Conservation (phyloP, 2,888 invertebrate species). For the Coleophora deauratella region DNA sequence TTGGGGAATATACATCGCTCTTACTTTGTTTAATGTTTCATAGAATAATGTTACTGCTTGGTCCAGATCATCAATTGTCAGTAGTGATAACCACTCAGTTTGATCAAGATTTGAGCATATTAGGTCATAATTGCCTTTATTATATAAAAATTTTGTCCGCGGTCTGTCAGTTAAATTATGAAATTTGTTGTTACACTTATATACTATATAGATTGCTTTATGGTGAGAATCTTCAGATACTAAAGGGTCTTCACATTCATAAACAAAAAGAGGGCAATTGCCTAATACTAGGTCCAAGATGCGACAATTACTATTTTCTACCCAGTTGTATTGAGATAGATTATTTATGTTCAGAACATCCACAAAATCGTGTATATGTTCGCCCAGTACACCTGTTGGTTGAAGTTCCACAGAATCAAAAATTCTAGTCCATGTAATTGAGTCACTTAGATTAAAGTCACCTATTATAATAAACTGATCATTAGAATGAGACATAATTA, state of each 20-base stretch:
- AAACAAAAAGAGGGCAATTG: slow-evolving; percentile 3
- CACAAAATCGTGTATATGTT: no score
- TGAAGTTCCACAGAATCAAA: no score
- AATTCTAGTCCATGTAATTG: no score
- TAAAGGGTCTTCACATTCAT: not conserved
- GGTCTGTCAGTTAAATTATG: not conserved
- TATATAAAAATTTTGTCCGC: slow-evolving; percentile 4
- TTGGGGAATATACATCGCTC: slow-evolving; percentile 5
- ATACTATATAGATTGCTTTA: slow-evolving; percentile 4
- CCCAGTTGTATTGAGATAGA: no score
- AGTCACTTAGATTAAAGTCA: no score
- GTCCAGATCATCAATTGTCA: not conserved
- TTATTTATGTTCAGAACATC: no score
- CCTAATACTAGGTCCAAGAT: slow-evolving; percentile 12
- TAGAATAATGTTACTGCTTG: slow-evolving; percentile 5
- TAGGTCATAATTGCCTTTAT: slow-evolving; percentile 6
- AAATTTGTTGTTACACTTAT: not conserved
- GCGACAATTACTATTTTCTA: not conserved
- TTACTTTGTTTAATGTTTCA: slow-evolving; percentile 1
- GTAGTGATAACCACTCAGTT: slow-evolving; percentile 2
- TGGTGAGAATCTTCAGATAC: slow-evolving; percentile 9
- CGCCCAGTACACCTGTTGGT: no score
- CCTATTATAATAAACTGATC: no score
- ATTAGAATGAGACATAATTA: no score
- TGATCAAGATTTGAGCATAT: slow-evolving; percentile 1